phyloP scores from a whole-genome alignment of 2,113 vertebrate genomes.

The Ptyas mucosa region DNA sequence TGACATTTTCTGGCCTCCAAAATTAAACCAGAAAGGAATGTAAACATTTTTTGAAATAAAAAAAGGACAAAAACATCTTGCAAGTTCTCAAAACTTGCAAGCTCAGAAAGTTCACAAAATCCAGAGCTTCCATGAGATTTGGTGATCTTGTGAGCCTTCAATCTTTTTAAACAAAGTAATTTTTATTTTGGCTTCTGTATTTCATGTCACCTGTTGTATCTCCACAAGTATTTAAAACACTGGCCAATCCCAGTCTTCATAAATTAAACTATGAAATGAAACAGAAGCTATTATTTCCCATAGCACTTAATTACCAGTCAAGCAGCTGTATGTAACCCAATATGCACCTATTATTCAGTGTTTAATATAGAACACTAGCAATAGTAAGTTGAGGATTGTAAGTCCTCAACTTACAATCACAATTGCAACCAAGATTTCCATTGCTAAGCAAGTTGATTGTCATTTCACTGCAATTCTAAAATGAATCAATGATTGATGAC shows the following conservation, averaged over 20 bases:
- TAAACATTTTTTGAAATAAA: neutral
- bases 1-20: neutral
- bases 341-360: neutral
- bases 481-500: neutral
- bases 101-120: neutral
- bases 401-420: neutral
- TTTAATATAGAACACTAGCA: neutral
- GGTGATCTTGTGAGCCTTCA: neutral
- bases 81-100: neutral
- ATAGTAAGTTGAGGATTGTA: too few relatives aligned
- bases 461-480: neutral
- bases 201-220: neutral
- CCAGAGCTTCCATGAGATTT: neutral
- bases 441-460: neutral
- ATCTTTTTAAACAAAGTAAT: neutral
- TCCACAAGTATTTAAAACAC: neutral
- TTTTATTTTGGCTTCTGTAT: neutral
- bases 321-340: neutral
- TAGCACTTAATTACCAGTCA: neutral
- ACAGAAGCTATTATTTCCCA: neutral
- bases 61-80: neutral
- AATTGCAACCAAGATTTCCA: neutral
- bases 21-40: neutral
- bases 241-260: neutral
- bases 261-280: neutral